Base-by-base conservation (phyloP, 2,888 invertebrate species). In the Leucania comma region DNA sequence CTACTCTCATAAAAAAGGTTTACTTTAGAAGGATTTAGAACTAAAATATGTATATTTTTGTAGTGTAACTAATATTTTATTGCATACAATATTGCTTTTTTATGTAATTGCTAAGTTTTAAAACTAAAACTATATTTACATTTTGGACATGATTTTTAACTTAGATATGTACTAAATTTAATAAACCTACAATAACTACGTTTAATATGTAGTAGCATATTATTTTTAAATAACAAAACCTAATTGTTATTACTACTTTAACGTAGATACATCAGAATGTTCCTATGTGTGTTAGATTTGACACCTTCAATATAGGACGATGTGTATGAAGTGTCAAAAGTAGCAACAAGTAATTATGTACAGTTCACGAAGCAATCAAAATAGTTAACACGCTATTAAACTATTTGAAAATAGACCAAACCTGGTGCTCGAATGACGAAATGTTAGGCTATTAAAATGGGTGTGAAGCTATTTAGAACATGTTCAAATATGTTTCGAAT, bases 341-440 rank as follows among this genome's bases (percentile, higher is more conserved):
- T 93, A 89, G 90, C 93, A 83, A 87, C 90, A 89, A 87, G 86
- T 88, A 84, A 87, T 80, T 90, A 88, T 90, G 86, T 91, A 89
- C 86, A 86, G 89, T 93, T 93, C 89, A 83, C 92, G 87, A 83
- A 67, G 84, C 86, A 87, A 91, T 93, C 88, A 93, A 93, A 90
- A 88, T 89, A 86, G 87, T 91, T 89, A 90, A 88, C 89, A 90
- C 81, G 64, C 80, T 83, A 80, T 84, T 65, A 80, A 87, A 83
- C 66, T 73, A 85, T 78, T 86, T 64, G 68, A 79, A 83, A 86
- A 83, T 78, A 60, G 72, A 77, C 77, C 75, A 74, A 72, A 65
- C 42, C 46, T 65, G 68, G 24, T 72, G 72, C 62, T 68, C 38
- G 65, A 58, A 81, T 68, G 61, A 77, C 56, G 70, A 75, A 69